Evolutionary conservation across 1,140 invertebrate species (phyloP).

Genomic region (Hylaeus anthracinus): DNA sequence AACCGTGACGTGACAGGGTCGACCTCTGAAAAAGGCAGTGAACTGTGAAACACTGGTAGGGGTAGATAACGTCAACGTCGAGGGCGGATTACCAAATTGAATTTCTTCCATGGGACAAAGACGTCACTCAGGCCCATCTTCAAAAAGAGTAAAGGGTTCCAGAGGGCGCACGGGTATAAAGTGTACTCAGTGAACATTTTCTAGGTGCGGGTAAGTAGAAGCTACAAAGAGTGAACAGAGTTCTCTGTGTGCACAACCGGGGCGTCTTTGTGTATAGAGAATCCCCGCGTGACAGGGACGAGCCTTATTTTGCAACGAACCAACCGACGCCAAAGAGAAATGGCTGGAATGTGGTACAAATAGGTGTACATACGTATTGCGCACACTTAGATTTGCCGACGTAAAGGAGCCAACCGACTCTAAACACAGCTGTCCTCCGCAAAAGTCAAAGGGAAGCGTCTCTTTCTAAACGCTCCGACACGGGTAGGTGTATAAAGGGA

Average conservation of each 20-base stretch:
- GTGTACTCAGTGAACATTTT: slow-evolving; percentile 56
- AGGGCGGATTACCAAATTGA: slow-evolving; percentile 48
- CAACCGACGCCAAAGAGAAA: slow-evolving; percentile 54
- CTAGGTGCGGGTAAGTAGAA: slow-evolving; percentile 61
- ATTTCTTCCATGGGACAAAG: slow-evolving; percentile 42
- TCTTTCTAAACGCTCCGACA: not conserved
- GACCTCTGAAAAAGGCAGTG: slow-evolving; percentile 18
- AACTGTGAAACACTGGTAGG: slow-evolving; percentile 30
- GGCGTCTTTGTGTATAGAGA: slow-evolving; percentile 17
- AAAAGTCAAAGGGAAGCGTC: not conserved
- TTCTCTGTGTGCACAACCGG: slow-evolving; percentile 23
- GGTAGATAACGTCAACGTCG: slow-evolving; percentile 16
- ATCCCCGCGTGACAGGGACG: slow-evolving; percentile 9
- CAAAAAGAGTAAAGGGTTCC: slow-evolving; percentile 43
- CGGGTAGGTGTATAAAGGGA: not conserved
- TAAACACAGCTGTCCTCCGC: not conserved
- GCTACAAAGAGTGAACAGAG: slow-evolving; percentile 46
- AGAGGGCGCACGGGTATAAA: slow-evolving; percentile 42
- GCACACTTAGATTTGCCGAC: not conserved
- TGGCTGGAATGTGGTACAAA: slow-evolving; percentile 36
- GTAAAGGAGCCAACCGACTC: not conserved
- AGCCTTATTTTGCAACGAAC: slow-evolving; percentile 55
- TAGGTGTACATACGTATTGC: slow-evolving; percentile 14
- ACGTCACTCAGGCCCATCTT: slow-evolving; percentile 30
- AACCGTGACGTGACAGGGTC: slow-evolving; percentile 1